These are phyloP conservation scores for Yasuhikotakia modesta DNA, from an alignment of 2,797 vertebrate genomes.

Conservation along the genomic window DNA sequence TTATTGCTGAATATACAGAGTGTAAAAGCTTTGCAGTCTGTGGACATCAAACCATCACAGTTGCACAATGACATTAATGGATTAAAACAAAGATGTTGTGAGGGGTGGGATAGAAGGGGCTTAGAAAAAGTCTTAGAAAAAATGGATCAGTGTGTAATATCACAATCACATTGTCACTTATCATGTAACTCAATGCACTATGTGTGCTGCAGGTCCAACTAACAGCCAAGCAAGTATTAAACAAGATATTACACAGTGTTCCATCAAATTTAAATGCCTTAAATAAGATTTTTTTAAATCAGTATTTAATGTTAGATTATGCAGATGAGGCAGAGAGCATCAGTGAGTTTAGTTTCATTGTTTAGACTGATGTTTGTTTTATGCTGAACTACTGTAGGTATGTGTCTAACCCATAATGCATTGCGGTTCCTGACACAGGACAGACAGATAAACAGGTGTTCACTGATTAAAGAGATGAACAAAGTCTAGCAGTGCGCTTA, in stretches of 20 bases:
- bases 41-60: conserved; percentile 64
- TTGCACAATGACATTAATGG: conserved; percentile 67
- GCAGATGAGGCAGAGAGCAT: neutral
- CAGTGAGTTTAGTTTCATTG: too few relatives aligned
- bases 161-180: too few relatives aligned
- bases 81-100: conserved; percentile 33
- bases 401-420: neutral
- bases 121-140: too few relatives aligned
- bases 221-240: too few relatives aligned
- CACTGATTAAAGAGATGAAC: conserved; percentile 55
- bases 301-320: too few relatives aligned
- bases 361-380: neutral
- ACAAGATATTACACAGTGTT: too few relatives aligned
- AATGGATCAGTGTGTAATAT: too few relatives aligned
- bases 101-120: neutral
- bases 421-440: conserved; percentile 9
- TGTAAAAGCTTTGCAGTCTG: conserved; percentile 27
- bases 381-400: neutral
- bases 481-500: conserved; percentile 68
- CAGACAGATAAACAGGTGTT: conserved; percentile 51
- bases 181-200: too few relatives aligned
- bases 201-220: too few relatives aligned
- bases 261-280: neutral
- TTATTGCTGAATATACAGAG: conserved; percentile 15
- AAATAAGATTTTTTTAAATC: too few relatives aligned